These are phyloP conservation scores for Eurytemora carolleeae DNA, from an alignment of 1,140 invertebrate species.

Conservation along the genomic window DNA sequence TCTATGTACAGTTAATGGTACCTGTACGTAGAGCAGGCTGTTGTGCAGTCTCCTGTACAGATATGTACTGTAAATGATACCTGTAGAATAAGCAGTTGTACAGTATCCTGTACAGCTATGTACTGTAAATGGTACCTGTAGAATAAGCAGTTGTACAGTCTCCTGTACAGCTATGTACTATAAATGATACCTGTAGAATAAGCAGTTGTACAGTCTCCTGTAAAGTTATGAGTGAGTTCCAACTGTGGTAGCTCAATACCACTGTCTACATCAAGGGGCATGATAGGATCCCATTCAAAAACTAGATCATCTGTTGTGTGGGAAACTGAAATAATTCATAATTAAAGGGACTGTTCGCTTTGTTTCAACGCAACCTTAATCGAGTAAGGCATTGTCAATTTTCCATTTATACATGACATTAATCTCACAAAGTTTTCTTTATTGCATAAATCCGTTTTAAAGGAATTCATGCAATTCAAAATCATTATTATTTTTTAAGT, in stretches of 20 bases:
- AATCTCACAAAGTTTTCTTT: too few species aligned
- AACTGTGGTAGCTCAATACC: slow-evolving; percentile 68
- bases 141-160: not conserved
- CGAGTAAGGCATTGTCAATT: too few species aligned
- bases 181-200: slow-evolving; percentile 48
- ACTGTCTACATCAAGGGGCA: slow-evolving; percentile 67
- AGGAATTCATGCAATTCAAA: too few species aligned
- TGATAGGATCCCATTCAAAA: slow-evolving; percentile 70
- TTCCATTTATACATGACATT: too few species aligned
- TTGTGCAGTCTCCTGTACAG: too few species aligned
- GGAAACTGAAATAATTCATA: slow-evolving; percentile 48
- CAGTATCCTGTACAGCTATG: not conserved
- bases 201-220: slow-evolving; percentile 66
- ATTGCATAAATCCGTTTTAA: too few species aligned
- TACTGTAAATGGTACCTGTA: slow-evolving; percentile 1
- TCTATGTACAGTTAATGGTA: too few species aligned
- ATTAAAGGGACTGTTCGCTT: too few species aligned
- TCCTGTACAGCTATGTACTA: not conserved
- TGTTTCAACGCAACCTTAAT: too few species aligned
- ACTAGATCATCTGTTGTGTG: slow-evolving; percentile 75
- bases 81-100: not conserved
- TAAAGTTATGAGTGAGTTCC: slow-evolving; percentile 57
- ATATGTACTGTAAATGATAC: too few species aligned
- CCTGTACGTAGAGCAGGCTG: too few species aligned
- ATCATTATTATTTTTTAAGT: too few species aligned